Percentiles rank a stretch among this genome's conserved stretches.
phyloP scores from a whole-genome alignment of 2,888 invertebrate genomes.

The Theretra japonica region DNA sequence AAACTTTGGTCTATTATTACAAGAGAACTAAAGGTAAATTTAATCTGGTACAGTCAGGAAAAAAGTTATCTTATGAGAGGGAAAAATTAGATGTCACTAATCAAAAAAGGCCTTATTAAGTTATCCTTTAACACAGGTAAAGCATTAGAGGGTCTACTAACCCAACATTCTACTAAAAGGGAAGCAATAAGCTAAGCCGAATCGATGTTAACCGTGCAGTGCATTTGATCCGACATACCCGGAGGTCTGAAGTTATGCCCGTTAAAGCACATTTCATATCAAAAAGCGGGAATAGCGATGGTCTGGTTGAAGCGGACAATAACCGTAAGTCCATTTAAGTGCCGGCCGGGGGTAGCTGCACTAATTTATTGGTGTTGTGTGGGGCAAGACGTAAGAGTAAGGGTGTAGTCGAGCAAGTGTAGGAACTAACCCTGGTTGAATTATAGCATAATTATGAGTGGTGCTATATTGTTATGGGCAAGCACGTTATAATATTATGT shows the following conservation, averaged over 20 bases:
- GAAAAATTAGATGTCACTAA: too few relatives aligned
- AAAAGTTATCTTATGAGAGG: too few relatives aligned
- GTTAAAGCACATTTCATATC: conserved; percentile 25
- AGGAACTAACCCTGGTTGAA: too few relatives aligned
- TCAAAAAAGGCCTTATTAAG: too few relatives aligned
- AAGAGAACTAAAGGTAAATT: too few relatives aligned
- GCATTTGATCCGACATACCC: conserved; percentile 5
- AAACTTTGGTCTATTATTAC: too few relatives aligned
- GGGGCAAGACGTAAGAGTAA: conserved; percentile 39
- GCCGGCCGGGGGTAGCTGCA: conserved; percentile 56
- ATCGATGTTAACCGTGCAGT: background rate
- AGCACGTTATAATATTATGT: too few relatives aligned
- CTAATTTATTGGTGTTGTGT: conserved; percentile 54
- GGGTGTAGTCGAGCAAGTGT: background rate
- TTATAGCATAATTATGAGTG: too few relatives aligned
- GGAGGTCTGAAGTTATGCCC: background rate
- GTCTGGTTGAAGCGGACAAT: conserved; percentile 45
- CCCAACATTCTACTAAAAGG: background rate
- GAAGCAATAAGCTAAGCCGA: background rate
- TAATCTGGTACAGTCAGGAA: too few relatives aligned
- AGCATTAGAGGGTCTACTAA: background rate
- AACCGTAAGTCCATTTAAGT: conserved; percentile 55
- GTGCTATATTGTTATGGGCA: too few relatives aligned
- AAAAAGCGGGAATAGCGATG: conserved; percentile 26
- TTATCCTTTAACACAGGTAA: too few relatives aligned